Base-by-base conservation (phyloP, 2,888 invertebrate genomes). In the Subacronicta megacephala region DNA sequence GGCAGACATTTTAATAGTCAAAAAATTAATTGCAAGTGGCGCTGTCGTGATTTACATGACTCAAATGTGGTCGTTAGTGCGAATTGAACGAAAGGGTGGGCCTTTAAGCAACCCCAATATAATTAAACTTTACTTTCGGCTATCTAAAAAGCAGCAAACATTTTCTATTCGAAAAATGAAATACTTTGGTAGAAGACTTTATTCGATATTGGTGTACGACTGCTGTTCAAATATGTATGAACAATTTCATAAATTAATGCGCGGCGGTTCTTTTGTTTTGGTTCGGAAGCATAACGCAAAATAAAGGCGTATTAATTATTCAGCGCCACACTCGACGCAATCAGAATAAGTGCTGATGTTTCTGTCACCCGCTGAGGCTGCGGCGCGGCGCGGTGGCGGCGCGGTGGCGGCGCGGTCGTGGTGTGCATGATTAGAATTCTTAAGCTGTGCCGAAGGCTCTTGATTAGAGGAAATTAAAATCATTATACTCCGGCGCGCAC, bases 401-500 rank as follows among this genome's bases (percentile, higher is more conserved):
- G 90, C 85, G 89, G n/a, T n/a, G n/a, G 50, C 63, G 72, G 73
- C 55, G 61, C 64, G 75, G 78, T 45, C 77, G 78, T 76, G 81
- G 80, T 80, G 90, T 85, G 89, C 94, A 94, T 90, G 94, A 93
- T 94, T 94, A 93, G 94, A 94, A 94, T 94, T 92, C 94, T 94
- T 93, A 94, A 93, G 93, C 92, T 85, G 83, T 88, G 89, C 92
- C 92, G 88, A 92, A 91, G 93, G 92, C 92, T 89, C 89, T 90
- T 94, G 94, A 94, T 94, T 94, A 94, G 93, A 94, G 94, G 94
- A 94, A 94, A 94, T 94, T 94, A 94, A 94, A 94, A 94, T 93
- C 93, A 94, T 94, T 94, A 93, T 92, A 93, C 89, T 87, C 88
- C 81, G 83, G 80, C 85, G 89, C 91, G 87, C 83, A 80, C 85